Conservation (phyloP, 2,113 vertebrate genomes). For the Labrus mixtus region DNA sequence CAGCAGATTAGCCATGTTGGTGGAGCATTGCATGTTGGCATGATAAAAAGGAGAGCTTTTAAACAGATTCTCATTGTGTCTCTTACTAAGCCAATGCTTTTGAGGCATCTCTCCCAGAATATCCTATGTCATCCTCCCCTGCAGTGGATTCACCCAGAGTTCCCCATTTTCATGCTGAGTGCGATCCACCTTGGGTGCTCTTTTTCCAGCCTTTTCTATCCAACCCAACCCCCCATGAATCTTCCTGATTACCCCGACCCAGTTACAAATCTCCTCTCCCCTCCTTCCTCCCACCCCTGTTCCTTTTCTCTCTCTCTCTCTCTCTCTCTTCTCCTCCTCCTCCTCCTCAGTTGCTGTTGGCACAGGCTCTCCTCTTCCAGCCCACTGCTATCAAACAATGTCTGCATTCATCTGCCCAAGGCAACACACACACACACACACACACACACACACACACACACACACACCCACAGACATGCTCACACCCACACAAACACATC, state of each 20-base stretch:
- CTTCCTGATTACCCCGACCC: conserved; percentile 66
- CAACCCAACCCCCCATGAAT: conserved; percentile 67
- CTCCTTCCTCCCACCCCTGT: conserved; percentile 32
- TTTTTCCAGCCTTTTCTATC: conserved; percentile 52
- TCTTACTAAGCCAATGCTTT: conserved; percentile 3
- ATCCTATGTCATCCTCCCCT: conserved; percentile 9
- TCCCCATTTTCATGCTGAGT: conserved; percentile 1
- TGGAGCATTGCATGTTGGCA: not conserved
- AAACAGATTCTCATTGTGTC: not conserved
- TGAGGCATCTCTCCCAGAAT: not conserved
- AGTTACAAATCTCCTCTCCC: conserved; percentile 52
- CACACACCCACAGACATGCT: conserved; percentile 44
- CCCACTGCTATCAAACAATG: conserved; percentile 80
- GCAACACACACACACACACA: conserved; percentile 45
- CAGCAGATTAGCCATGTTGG: no score
- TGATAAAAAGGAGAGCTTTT: not conserved
- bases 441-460: conserved; percentile 63
- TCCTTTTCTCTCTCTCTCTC: conserved; percentile 34
- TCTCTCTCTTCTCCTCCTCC: conserved; percentile 30
- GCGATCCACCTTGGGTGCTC: conserved; percentile 40
- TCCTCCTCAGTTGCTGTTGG: conserved; percentile 46
- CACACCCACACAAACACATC: conserved; percentile 64
- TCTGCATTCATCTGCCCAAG: conserved; percentile 73
- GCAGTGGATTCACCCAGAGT: conserved; percentile 24
- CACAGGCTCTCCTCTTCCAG: conserved; percentile 74